Conservation (phyloP, 2,113 vertebrate genomes). For the Chaetura pelagica region DNA sequence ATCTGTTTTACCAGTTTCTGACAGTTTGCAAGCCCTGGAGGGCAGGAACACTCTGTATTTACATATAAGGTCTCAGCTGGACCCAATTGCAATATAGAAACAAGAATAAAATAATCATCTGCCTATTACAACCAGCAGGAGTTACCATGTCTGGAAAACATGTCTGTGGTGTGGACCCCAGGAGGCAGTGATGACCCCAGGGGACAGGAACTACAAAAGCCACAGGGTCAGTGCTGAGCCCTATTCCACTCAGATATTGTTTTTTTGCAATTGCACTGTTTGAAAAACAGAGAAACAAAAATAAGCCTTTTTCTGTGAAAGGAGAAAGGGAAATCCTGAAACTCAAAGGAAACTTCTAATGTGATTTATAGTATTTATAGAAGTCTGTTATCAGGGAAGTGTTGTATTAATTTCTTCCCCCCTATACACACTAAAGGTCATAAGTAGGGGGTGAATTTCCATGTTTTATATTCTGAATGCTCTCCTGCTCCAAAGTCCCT, state of each 20-base stretch:
- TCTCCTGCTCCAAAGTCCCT: background rate
- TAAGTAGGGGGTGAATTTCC: background rate
- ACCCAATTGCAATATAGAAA: background rate
- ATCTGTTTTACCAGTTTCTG: constrained; percentile 12
- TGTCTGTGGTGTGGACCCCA: background rate
- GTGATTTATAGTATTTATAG: constrained; percentile 24
- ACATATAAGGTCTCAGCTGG: background rate
- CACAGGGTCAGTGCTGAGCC: background rate
- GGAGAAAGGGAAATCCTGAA: constrained; percentile 46
- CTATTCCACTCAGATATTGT: background rate
- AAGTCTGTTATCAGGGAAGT: background rate
- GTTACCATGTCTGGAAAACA: background rate
- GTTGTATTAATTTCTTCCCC: constrained; percentile 37
- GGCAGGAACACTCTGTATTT: background rate
- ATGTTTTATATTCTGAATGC: background rate
- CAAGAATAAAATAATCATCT: background rate
- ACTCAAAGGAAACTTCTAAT: constrained; percentile 19
- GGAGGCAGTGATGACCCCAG: background rate
- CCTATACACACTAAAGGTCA: background rate
- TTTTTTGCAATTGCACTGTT: background rate
- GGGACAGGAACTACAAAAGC: background rate
- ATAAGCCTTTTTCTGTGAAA: background rate
- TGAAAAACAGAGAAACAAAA: background rate
- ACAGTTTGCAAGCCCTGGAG: background rate
- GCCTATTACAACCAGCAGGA: background rate